These are phyloP conservation scores for Micromys minutus DNA, from an alignment of 2,113 vertebrate genomes.

Conservation along the genomic window DNA sequence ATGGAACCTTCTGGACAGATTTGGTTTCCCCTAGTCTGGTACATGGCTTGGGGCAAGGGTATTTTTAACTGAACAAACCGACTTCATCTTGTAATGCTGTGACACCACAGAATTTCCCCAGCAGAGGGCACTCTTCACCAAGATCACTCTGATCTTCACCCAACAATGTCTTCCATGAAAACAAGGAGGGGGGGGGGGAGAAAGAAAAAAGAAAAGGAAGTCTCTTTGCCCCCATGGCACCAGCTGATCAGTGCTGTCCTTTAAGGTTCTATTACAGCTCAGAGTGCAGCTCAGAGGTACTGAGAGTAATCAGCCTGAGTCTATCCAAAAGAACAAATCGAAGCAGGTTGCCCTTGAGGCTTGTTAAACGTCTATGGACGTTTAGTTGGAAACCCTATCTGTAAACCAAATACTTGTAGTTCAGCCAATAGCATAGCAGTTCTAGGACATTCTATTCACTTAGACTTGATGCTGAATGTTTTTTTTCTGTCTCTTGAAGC, in stretches of 20 bases:
- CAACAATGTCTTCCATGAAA: neutral
- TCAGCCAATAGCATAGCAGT: neutral
- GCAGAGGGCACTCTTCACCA: constrained; percentile 79
- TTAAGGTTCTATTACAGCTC: neutral
- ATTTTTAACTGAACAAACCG: neutral
- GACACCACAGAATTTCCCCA: constrained; percentile 72
- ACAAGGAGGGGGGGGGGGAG: neutral
- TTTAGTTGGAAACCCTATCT: constrained; percentile 1
- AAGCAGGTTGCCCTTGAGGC: neutral
- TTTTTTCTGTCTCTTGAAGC: constrained; percentile 13
- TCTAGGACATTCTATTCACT: constrained; percentile 45
- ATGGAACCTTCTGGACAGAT: neutral
- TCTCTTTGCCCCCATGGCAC: neutral
- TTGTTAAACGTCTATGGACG: constrained; percentile 43
- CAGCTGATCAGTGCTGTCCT: neutral
- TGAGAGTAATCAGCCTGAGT: neutral
- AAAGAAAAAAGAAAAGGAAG: neutral
- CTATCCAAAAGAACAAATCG: neutral
- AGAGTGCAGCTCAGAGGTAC: neutral
- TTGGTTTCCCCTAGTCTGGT: neutral
- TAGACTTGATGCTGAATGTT: neutral
- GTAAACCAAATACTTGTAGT: constrained; percentile 19
- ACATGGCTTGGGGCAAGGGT: neutral
- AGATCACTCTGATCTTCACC: constrained; percentile 25
- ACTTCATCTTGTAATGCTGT: constrained; percentile 53